Evolutionary conservation across 2,797 vertebrate species (phyloP).

Genomic region (Halcyon smyrnensis): DNA sequence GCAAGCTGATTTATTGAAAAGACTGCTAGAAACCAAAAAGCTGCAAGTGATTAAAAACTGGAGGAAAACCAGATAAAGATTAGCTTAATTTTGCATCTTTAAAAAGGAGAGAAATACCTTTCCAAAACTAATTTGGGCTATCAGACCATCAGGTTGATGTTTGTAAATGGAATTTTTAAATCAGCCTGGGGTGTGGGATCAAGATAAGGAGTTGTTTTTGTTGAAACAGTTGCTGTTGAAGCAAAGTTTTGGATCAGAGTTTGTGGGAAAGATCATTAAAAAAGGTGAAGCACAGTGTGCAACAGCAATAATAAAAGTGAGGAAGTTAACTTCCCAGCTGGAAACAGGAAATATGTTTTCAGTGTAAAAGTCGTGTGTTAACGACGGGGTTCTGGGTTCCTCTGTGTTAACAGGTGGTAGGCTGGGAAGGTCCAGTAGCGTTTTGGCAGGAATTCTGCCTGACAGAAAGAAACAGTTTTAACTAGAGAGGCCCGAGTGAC

Average conservation of each 20-base stretch:
- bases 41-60: neutral
- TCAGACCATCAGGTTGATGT: neutral
- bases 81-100: neutral
- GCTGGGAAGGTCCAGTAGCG: constrained; percentile 28
- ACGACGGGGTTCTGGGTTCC: neutral
- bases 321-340: constrained; percentile 46
- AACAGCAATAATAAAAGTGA: constrained; percentile 31
- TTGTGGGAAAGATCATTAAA: constrained; percentile 32
- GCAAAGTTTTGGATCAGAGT: neutral
- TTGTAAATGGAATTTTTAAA: constrained; percentile 8
- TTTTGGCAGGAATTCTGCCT: constrained; percentile 35
- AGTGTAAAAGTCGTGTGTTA: neutral
- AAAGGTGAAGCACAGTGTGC: neutral
- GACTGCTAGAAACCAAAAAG: neutral
- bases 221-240: constrained; percentile 34
- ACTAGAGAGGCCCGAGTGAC: neutral
- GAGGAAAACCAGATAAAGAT: neutral
- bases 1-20: neutral
- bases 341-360: constrained; percentile 63
- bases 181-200: neutral
- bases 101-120: neutral
- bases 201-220: constrained; percentile 18
- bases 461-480: neutral
- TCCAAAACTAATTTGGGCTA: neutral
- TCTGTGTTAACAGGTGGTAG: constrained; percentile 52